Evolutionary conservation across 2,113 vertebrate genomes (phyloP), one percentile per base, ranked within the genome.

Genomic region (Cyprinodon tularosa): DNA sequence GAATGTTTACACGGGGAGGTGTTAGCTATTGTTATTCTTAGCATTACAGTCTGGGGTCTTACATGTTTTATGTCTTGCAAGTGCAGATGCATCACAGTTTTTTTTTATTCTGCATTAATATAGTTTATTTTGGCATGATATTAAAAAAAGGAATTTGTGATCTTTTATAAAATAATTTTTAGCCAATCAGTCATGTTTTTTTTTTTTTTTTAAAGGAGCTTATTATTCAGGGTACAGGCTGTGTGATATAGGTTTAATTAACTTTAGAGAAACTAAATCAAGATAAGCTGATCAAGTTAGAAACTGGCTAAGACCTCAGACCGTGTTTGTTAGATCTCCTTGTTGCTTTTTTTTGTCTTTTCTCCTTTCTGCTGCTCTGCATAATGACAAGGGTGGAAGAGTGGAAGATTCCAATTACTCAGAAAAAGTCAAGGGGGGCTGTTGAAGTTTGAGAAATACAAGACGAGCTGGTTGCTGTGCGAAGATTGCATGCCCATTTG

Each of bases 361-460:
- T 64, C 86, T 81, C 76, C 85, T 90, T 87, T 84, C 80, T 89
- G 77, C 68, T 45, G 83, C 83, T 84, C 73, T 4, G 72, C 76
- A 82, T 88, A 86, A 85, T 79, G 83, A 90, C 74, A 72, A 81
- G 78, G 82, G 77, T 80, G 81, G 81, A 80, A 66, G 81, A 86
- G 83, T 85, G 88, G 87, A 88, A 78, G 82, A 91, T 90, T 90
- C 92, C 89, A 92, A 88, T 92, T 90, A 91, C 88, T 81, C 71
- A 15, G 69, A 82, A 78, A 92, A 90, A 90, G 88, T 91, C 81
- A 84, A 90, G 86, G 76, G 17, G 88, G 90, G 80, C 87, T 88
- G 89, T 90, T 85, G 88, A 90, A 91, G 88, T 92, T 89, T 84
- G 74, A 88, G 83, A 89, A 90, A 89, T 86, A 91, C 84, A 91